Evolutionary conservation across 2,888 invertebrate genomes (phyloP).

Genomic region (Andrena trimmerana): DNA sequence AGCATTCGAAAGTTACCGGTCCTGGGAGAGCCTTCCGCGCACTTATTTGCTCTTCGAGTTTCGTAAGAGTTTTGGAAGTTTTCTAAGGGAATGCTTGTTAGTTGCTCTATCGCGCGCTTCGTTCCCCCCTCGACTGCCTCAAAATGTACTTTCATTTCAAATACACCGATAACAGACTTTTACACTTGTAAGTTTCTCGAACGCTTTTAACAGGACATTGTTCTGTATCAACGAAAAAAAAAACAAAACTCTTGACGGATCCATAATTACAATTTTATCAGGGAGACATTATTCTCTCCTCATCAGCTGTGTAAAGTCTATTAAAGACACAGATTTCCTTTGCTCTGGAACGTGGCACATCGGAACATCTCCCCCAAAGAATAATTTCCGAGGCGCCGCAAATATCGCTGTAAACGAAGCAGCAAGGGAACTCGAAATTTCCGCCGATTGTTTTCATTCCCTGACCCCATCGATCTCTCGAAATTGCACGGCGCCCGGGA

Average conservation of each 20-base stretch:
- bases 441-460: conserved; percentile 16
- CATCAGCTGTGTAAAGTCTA: no score
- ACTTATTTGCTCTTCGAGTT: not conserved
- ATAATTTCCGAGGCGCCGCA: not conserved
- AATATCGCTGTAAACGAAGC: conserved; percentile 5
- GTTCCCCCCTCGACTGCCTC: not conserved
- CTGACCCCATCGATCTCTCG: conserved; percentile 29
- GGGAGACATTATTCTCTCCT: no score
- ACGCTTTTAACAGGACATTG: no score
- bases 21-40: conserved; percentile 1
- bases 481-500: conserved; percentile 35
- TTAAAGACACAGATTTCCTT: no score
- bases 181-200: not conserved
- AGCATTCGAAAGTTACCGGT: conserved; percentile 23
- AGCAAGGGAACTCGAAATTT: conserved; percentile 9
- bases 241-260: no score
- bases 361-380: conserved; percentile 1
- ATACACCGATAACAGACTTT: not conserved
- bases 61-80: conserved; percentile 39
- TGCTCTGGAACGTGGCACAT: no score
- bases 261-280: no score
- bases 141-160: conserved; percentile 38
- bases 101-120: conserved; percentile 22
- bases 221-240: no score
- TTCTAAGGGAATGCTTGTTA: conserved; percentile 27